Base-by-base conservation (phyloP, 2,797 vertebrate genomes). In the Margarornis squamiger region DNA sequence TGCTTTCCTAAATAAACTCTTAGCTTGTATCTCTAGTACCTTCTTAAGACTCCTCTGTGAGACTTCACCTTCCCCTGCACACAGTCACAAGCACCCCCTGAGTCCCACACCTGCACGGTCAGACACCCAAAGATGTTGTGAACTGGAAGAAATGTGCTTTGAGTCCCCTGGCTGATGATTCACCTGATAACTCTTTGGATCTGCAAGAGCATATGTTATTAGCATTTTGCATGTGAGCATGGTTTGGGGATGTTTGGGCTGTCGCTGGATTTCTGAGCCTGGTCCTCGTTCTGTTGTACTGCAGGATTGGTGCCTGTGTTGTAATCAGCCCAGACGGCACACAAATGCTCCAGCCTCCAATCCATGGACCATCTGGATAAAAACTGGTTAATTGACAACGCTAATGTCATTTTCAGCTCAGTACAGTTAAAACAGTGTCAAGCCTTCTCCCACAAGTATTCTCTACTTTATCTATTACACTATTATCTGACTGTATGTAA, bases 341-440 rank as follows among this genome's bases (percentile, higher is more conserved):
- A 70, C 70, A 94, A 78, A 94, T 48, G 70, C 66, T 82, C 59
- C 92, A 93, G 26, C n/a, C 43, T 74, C 62, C 80, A 88, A 86
- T 94, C 80, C 77, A 77, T 93, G 74, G 30, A 55, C 96, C 93
- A 93, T 97, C 93, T 95, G 94, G 93, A 90, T 90, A 66, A 95
- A 90, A 96, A 96, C 70, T 92, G 83, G 83, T 88, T 96, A 95
- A 97, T 86, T 92, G 92, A 66, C 80, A 92, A 66, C 32, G 36
- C 41, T 93, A 94, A 96, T 95, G 59, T 88, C 34, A 81, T 94
- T 95, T 93, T 92, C 85, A 93, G 90, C 83, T 94, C 88, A 70
- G 48, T 86, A 34, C 48, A 92, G 83, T 68, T 73, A 82, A 92
- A 86, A 91, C 9, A 84, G 80, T 57, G 73, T 84, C 9, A 9